Conservation (phyloP, 2,113 vertebrate genomes). For the Phaetusa simplex region DNA sequence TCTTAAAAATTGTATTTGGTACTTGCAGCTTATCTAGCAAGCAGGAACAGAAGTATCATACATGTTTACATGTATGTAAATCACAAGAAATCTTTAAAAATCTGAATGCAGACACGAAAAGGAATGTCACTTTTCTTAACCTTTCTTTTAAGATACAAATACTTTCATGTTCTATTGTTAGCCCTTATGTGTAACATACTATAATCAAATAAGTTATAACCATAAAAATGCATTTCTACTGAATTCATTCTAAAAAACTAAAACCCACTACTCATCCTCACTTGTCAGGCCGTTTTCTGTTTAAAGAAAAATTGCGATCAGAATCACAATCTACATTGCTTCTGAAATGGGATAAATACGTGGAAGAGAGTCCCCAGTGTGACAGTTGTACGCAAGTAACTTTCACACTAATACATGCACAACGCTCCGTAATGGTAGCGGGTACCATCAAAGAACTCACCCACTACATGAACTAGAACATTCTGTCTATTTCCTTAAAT, state of each 20-base stretch:
- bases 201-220: neutral
- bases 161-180: neutral
- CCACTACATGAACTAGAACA: neutral
- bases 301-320: neutral
- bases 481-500: neutral
- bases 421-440: neutral
- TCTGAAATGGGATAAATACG: neutral
- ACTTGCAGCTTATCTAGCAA: neutral
- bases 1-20: neutral
- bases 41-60: neutral
- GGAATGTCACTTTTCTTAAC: constrained; percentile 46
- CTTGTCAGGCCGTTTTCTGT: neutral
- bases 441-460: neutral
- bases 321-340: neutral
- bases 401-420: neutral
- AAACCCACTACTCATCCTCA: constrained; percentile 11
- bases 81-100: constrained; percentile 20
- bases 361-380: neutral
- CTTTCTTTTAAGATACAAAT: neutral
- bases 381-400: neutral
- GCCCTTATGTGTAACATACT: neutral
- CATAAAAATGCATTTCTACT: neutral
- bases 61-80: neutral
- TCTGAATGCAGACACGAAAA: constrained; percentile 11
- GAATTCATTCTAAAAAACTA: constrained; percentile 33